Evolutionary conservation across 2,888 invertebrate species (phyloP).

Genomic region (Geotrupes spiniger): DNA sequence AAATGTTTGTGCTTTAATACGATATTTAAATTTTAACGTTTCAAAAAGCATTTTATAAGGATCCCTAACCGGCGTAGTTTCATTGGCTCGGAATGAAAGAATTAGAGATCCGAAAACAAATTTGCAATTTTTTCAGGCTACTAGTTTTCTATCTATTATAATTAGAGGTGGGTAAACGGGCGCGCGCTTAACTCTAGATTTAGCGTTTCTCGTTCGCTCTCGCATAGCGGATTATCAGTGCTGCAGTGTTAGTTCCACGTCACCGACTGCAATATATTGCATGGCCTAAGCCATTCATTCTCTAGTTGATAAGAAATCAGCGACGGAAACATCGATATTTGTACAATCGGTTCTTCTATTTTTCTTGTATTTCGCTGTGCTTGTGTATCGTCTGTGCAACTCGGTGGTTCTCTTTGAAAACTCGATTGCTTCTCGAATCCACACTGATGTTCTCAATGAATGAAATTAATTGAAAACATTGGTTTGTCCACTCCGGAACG

Average conservation of each 20-base stretch:
- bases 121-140: no score
- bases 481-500: no score
- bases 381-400: conserved; percentile 23
- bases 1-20: no score
- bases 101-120: no score
- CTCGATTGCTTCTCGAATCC: conserved; percentile 18
- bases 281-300: conserved; percentile 38
- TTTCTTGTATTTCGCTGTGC: conserved; percentile 25
- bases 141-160: no score
- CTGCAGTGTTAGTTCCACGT: conserved; percentile 33
- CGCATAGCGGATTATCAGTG: conserved; percentile 27
- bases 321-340: conserved; percentile 35
- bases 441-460: conserved; percentile 16
- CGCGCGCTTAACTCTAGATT: no score
- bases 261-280: conserved; percentile 36
- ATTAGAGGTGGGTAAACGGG: no score
- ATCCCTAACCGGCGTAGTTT: no score
- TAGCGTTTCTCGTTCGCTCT: no score
- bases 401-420: conserved; percentile 22
- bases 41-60: no score
- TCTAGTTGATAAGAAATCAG: conserved; percentile 37
- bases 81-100: no score
- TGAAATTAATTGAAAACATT: conserved; percentile 26
- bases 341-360: conserved; percentile 26
- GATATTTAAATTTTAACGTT: no score